phyloP scores from a whole-genome alignment of 2,797 vertebrate species.

The Microcaecilia unicolor region DNA sequence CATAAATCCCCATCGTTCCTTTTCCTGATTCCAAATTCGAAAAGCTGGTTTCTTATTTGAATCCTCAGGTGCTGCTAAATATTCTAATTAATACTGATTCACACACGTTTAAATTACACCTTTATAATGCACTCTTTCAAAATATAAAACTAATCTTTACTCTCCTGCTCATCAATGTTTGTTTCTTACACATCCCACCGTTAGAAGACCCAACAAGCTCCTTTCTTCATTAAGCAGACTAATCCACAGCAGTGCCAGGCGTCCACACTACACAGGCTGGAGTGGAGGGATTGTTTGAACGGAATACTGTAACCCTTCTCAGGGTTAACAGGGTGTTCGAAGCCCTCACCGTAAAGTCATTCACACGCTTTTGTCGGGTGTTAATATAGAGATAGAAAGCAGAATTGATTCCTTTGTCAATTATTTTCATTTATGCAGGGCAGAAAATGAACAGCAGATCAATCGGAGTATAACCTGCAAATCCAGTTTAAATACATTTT shows the following conservation, averaged over 20 bases:
- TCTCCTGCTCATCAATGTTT: background rate
- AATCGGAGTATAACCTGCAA: too few relatives aligned
- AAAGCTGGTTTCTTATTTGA: too few relatives aligned
- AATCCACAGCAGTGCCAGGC: background rate
- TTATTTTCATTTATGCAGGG: conserved; percentile 44
- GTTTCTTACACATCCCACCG: background rate
- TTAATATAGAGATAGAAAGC: conserved; percentile 26
- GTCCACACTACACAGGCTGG: background rate
- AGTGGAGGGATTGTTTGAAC: background rate
- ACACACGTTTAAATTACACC: too few relatives aligned
- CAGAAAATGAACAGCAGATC: background rate
- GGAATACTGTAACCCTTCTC: conserved; percentile 8
- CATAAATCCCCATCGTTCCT: too few relatives aligned
- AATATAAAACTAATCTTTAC: too few relatives aligned
- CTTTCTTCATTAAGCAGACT: background rate
- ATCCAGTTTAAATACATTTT: too few relatives aligned
- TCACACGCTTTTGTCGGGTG: conserved; percentile 24
- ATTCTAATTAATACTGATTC: too few relatives aligned
- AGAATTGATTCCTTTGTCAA: conserved; percentile 34
- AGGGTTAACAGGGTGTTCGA: conserved; percentile 3
- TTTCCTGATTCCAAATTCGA: too few relatives aligned
- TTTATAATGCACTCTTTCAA: too few relatives aligned
- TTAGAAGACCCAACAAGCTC: background rate
- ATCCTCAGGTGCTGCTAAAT: too few relatives aligned
- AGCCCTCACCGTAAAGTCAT: conserved; percentile 13